Percentiles rank a stretch among this genome's conserved stretches.
Evolutionary conservation across 2,888 invertebrate genomes (phyloP).

Genomic region (Leptopilina syphax): DNA sequence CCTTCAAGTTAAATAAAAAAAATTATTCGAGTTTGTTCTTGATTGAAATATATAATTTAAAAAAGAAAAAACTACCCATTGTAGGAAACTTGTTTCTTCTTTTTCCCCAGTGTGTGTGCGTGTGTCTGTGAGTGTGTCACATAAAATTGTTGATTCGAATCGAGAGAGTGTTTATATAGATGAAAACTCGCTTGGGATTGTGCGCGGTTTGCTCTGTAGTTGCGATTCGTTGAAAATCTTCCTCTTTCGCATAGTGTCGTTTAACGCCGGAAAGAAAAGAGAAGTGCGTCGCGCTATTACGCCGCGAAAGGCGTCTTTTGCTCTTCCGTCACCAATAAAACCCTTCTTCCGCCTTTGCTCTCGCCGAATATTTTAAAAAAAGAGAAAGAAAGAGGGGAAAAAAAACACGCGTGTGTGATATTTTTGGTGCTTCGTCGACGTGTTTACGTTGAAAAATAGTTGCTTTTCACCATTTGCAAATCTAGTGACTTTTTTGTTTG

Average conservation of each 20-base stretch:
- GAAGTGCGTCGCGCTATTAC: conserved; percentile 52
- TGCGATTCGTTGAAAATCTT: conserved; percentile 22
- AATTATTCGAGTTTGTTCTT: neutral
- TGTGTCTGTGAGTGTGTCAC: no score
- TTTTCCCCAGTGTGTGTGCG: no score
- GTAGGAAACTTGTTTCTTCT: no score
- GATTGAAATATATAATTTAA: no score
- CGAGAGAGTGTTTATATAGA: neutral
- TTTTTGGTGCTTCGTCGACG: conserved; percentile 35
- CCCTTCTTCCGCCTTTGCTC: conserved; percentile 32
- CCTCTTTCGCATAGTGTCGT: conserved; percentile 17
- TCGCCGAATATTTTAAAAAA: neutral
- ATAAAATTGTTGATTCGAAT: no score
- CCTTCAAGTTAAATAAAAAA: conserved; percentile 1
- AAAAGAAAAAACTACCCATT: no score
- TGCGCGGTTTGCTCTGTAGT: conserved; percentile 16
- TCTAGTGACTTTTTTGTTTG: conserved; percentile 5
- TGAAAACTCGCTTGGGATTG: conserved; percentile 29
- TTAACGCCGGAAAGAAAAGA: conserved; percentile 31
- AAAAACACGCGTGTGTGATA: conserved; percentile 19
- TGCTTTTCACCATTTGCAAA: neutral
- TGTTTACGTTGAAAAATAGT: conserved; percentile 21
- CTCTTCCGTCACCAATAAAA: neutral
- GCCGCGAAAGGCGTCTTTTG: conserved; percentile 53
- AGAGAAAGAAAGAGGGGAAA: no score